Evolutionary conservation across 2,797 vertebrate species (phyloP).

Genomic region (Hyperoplus immaculatus): DNA sequence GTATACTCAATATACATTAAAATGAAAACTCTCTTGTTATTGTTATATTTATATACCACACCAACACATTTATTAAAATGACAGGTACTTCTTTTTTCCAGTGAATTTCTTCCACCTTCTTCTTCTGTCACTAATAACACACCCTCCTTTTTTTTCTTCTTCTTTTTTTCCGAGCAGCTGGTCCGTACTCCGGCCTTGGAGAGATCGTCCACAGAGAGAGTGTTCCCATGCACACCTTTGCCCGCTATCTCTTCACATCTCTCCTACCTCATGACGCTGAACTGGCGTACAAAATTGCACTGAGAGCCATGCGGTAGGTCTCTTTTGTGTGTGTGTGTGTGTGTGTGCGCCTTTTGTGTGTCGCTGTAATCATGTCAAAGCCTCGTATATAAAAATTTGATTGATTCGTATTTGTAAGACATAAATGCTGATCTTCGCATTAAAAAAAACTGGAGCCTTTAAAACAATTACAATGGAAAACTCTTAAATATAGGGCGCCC

Average conservation of each 20-base stretch:
- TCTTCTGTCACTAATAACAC: constrained; percentile 23
- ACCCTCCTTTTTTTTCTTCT: neutral
- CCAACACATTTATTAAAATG: neutral
- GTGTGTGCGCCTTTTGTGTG: constrained; percentile 14
- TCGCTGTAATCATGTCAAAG: constrained; percentile 26
- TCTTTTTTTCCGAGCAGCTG: constrained; percentile 82
- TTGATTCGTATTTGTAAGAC: constrained; percentile 40
- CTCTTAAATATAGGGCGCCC: neutral
- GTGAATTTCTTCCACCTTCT: neutral
- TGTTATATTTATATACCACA: neutral
- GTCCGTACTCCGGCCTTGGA: constrained; percentile 97
- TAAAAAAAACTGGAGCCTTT: constrained; percentile 22
- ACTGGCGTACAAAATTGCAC: constrained; percentile 99
- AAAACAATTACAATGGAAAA: constrained; percentile 25
- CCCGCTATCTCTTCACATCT: constrained; percentile 99
- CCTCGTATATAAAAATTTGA: constrained; percentile 28
- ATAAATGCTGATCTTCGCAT: constrained; percentile 14
- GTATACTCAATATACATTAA: constrained; percentile 8
- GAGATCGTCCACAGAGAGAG: constrained; percentile 98
- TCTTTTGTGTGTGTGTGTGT: constrained; percentile 7
- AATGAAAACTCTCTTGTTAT: neutral
- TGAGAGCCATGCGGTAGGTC: constrained; percentile 99
- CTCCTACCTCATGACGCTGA: constrained; percentile 99
- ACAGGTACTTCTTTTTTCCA: neutral
- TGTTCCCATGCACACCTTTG: constrained; percentile 99